A percentile compares a stretch with the other conserved stretches of the same genome.
phyloP scores from a whole-genome alignment of 2,888 invertebrate species.

The Philopedon plagiatum region DNA sequence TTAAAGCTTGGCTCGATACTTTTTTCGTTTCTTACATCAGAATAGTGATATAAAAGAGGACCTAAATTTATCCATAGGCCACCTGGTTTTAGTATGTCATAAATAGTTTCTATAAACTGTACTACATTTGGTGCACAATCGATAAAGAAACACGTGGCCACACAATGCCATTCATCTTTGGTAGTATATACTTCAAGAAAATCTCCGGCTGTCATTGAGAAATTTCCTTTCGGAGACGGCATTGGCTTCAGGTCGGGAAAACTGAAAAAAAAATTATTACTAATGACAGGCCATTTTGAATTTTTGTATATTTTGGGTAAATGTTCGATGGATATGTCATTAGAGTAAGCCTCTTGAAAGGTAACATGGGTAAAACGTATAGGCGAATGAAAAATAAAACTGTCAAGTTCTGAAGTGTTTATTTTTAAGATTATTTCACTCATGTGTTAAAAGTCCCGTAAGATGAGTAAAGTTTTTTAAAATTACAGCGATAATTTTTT shows the following conservation, averaged over 20 bases:
- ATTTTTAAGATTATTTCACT: no score
- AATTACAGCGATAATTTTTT: no score
- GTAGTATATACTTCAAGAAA: slow-evolving; percentile 91
- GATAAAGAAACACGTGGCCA: slow-evolving; percentile 98
- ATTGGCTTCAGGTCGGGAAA: slow-evolving; percentile 93
- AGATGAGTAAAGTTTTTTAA: no score
- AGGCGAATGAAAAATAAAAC: no score
- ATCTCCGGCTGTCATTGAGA: slow-evolving; percentile 98
- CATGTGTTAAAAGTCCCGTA: no score
- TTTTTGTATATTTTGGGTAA: no score
- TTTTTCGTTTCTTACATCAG: slow-evolving; percentile 87
- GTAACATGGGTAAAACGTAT: no score
- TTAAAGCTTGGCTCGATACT: slow-evolving; percentile 95
- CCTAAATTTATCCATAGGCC: slow-evolving; percentile 93
- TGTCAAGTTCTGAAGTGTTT: no score
- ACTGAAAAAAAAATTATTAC: slow-evolving; percentile 56
- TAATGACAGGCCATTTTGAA: no score
- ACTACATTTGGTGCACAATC: slow-evolving; percentile 98
- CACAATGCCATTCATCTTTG: slow-evolving; percentile 86
- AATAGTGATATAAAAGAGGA: slow-evolving; percentile 92
- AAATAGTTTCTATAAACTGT: slow-evolving; percentile 94
- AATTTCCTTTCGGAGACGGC: slow-evolving; percentile 76
- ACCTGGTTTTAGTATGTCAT: slow-evolving; percentile 89
- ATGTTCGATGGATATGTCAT: no score
- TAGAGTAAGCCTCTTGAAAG: no score